These are phyloP conservation scores for Lepidurus apus DNA, from an alignment of 1,140 invertebrate genomes.

Conservation along the genomic window DNA sequence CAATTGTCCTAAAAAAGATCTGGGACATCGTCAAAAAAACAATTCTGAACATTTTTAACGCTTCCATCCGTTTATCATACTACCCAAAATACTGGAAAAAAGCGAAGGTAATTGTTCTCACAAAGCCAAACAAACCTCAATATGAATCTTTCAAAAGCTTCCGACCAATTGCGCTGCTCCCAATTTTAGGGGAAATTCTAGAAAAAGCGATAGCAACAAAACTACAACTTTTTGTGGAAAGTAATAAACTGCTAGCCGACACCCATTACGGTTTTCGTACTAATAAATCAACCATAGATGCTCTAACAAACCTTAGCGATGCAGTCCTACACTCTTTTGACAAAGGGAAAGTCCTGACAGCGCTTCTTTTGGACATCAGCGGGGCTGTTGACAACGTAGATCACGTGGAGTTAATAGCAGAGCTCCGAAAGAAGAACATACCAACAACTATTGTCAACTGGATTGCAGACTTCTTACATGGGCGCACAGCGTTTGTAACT, in stretches of 20 bases:
- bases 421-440: too few relatives aligned
- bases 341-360: not conserved
- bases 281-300: not conserved
- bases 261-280: not conserved
- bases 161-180: not conserved
- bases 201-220: not conserved
- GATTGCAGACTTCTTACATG: not conserved
- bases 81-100: slow-evolving; percentile 20
- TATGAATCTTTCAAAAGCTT: not conserved
- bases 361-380: not conserved
- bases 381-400: too few relatives aligned
- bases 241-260: not conserved
- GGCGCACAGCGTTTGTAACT: not conserved
- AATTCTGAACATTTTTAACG: slow-evolving; percentile 21
- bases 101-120: not conserved
- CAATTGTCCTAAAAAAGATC: not conserved
- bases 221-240: not conserved
- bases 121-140: not conserved
- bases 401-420: too few relatives aligned
- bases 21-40: not conserved
- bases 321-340: not conserved
- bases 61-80: not conserved
- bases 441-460: slow-evolving; percentile 12
- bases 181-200: not conserved
- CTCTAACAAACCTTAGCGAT: not conserved